These are phyloP conservation scores for Phrynosoma platyrhinos DNA, from an alignment of 2,113 vertebrate genomes.

Conservation along the genomic window DNA sequence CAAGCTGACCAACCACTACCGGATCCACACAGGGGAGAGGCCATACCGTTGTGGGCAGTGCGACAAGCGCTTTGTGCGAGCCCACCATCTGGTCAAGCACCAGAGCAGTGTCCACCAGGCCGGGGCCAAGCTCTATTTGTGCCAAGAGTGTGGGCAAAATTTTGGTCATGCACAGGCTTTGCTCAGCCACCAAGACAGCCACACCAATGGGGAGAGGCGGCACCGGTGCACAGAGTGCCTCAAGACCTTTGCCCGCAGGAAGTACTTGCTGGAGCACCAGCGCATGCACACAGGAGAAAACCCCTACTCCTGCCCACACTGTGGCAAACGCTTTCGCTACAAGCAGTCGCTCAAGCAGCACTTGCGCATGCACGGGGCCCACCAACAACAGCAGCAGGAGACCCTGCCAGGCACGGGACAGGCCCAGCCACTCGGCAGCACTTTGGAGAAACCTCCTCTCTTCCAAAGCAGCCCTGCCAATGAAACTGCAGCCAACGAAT, in stretches of 20 bases:
- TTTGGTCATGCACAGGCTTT: conserved; percentile 9
- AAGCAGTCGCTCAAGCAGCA: conserved; percentile 32
- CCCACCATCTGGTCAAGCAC: conserved; percentile 36
- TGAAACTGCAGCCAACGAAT: background rate
- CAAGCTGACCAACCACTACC: conserved; percentile 39
- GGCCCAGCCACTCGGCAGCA: background rate
- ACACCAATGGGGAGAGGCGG: conserved; percentile 13
- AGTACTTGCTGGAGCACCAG: conserved; percentile 39
- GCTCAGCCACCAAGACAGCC: conserved; percentile 31
- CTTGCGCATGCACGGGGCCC: background rate
- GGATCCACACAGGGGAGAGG: conserved; percentile 36
- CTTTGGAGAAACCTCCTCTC: background rate
- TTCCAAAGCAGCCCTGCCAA: background rate
- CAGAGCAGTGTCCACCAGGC: conserved; percentile 37
- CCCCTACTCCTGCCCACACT: conserved; percentile 1
- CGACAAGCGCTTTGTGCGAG: conserved; percentile 30
- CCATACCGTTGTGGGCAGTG: conserved; percentile 35
- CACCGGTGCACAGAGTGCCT: conserved; percentile 33
- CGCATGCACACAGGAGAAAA: conserved; percentile 29
- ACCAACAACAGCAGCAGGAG: background rate
- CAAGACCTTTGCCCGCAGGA: conserved; percentile 35
- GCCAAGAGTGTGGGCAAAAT: conserved; percentile 6
- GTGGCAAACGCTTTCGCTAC: conserved; percentile 35
- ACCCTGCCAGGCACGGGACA: background rate
- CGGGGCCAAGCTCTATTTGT: conserved; percentile 3